Percentiles rank a stretch among this genome's conserved stretches.
Evolutionary conservation across 1,140 invertebrate species (phyloP).

Genomic region (Pentalonia nigronervosa): DNA sequence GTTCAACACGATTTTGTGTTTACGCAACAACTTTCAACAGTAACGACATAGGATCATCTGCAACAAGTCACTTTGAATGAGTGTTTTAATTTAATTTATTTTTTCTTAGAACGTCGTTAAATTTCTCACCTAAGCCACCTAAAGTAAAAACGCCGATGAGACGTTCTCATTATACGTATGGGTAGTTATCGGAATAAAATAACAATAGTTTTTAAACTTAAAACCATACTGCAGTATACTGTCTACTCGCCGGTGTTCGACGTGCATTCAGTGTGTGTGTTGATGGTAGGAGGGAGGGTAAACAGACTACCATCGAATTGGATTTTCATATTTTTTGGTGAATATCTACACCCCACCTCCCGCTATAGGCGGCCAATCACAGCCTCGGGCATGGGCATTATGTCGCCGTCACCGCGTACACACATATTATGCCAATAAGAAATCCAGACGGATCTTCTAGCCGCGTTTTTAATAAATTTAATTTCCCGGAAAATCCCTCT

Average conservation of each 20-base stretch:
- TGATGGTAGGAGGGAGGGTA: background rate
- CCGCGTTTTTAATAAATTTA: background rate
- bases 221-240: background rate
- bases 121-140: background rate
- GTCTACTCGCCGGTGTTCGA: background rate
- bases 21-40: no score
- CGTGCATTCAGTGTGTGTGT: background rate
- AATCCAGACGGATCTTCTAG: background rate
- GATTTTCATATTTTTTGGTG: background rate
- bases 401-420: no score
- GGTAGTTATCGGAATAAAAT: background rate
- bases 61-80: background rate
- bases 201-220: background rate
- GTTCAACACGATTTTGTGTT: no score
- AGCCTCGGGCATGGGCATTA: background rate
- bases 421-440: background rate
- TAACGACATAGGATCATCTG: background rate
- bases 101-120: background rate
- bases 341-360: background rate
- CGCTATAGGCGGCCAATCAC: background rate
- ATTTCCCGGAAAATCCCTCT: background rate
- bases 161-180: background rate
- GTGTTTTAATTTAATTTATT: background rate
- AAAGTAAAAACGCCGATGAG: no score
- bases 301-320: background rate